Evolutionary conservation across 1,140 invertebrate genomes (phyloP).

Genomic region (Zelostemma sp.): DNA sequence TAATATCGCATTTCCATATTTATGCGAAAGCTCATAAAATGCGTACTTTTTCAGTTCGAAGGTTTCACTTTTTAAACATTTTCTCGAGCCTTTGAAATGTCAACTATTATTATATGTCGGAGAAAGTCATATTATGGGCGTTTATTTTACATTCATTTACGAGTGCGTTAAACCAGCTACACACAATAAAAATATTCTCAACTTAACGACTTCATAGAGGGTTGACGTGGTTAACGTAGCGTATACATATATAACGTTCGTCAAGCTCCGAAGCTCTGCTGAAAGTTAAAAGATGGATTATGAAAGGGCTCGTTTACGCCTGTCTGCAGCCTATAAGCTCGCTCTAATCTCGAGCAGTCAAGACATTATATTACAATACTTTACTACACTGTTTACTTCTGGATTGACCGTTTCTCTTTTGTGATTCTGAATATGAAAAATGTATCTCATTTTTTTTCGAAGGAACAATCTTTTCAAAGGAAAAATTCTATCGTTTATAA

Average conservation of each 20-base stretch:
- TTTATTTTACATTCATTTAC: slow-evolving; percentile 16
- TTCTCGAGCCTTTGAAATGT: no score
- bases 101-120: no score
- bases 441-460: not conserved
- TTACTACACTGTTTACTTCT: slow-evolving; percentile 2
- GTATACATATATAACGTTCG: slow-evolving; percentile 34
- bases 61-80: no score
- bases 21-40: no score
- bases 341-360: slow-evolving; percentile 28
- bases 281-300: slow-evolving; percentile 27
- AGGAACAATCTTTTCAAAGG: no score
- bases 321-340: slow-evolving; percentile 31
- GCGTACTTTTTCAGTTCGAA: no score
- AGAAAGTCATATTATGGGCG: not conserved
- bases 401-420: slow-evolving; percentile 3
- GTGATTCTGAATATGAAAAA: not conserved
- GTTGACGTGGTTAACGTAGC: slow-evolving; percentile 43
- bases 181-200: slow-evolving; percentile 29
- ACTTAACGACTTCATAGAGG: slow-evolving; percentile 29
- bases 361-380: slow-evolving; percentile 2
- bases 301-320: slow-evolving; percentile 23
- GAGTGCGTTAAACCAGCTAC: slow-evolving; percentile 25
- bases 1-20: no score
- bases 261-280: slow-evolving; percentile 23
- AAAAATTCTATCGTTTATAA: no score